phyloP scores from a whole-genome alignment of 2,797 vertebrate species.

The Hafferia zeledoni region DNA sequence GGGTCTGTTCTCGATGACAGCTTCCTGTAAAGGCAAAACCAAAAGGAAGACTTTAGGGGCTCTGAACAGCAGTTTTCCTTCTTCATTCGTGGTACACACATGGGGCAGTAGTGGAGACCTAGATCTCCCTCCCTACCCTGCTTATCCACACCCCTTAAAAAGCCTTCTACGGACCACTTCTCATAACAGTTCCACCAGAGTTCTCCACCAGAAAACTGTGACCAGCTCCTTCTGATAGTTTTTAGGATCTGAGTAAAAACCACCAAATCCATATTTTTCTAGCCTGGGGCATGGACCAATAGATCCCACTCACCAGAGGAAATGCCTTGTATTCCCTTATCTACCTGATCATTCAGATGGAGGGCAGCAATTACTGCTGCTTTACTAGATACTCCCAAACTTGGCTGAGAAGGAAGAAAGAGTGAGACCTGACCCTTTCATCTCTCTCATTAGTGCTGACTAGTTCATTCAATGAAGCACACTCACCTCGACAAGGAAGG shows the following conservation, averaged over 20 bases:
- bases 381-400: not conserved
- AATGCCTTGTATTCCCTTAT: not conserved
- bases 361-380: not conserved
- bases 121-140: not conserved
- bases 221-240: not conserved
- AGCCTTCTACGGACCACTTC: not conserved
- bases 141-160: not conserved
- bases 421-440: not conserved
- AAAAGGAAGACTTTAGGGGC: not conserved
- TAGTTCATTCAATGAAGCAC: not conserved
- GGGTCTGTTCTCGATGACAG: conserved; percentile 75
- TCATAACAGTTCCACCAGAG: not conserved
- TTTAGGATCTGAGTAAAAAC: not conserved
- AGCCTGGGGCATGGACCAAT: not conserved
- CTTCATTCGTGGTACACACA: not conserved
- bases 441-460: not conserved
- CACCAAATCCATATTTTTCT: not conserved
- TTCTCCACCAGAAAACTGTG: not conserved
- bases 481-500: conserved; percentile 76
- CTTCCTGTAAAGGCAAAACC: conserved; percentile 69
- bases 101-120: not conserved
- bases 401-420: not conserved
- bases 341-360: not conserved
- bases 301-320: not conserved
- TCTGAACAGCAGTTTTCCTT: not conserved